A percentile compares a stretch with the other conserved stretches of the same genome.
Conservation (phyloP, 2,113 vertebrate genomes). For the Ciconia boyciana region DNA sequence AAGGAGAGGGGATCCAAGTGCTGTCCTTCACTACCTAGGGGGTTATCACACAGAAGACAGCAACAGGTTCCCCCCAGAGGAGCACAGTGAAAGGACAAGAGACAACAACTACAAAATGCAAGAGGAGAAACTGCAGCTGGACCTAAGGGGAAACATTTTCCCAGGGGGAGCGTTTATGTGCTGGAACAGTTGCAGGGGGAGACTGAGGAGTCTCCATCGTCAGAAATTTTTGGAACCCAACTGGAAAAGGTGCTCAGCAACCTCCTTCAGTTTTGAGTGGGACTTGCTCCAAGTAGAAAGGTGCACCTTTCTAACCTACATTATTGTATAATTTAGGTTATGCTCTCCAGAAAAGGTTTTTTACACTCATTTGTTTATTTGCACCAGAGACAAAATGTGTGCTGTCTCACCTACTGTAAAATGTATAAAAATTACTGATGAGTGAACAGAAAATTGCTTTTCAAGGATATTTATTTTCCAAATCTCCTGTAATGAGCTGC, state of each 20-base stretch:
- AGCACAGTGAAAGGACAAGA: background rate
- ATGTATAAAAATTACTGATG: background rate
- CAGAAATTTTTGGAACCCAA: background rate
- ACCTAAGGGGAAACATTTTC: background rate
- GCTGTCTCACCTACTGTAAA: background rate
- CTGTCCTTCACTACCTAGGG: background rate
- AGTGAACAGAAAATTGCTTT: background rate
- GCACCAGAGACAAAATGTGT: accelerated
- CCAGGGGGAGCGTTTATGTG: background rate
- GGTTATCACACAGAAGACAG: background rate
- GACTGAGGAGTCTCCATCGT: background rate
- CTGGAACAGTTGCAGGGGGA: background rate
- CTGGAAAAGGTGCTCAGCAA: background rate
- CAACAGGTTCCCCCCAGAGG: background rate
- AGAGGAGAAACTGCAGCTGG: background rate
- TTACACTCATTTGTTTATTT: background rate
- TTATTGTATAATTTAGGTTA: background rate
- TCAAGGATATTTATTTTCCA: background rate
- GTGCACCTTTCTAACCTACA: background rate
- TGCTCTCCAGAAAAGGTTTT: background rate
- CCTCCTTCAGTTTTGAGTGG: background rate
- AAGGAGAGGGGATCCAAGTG: background rate
- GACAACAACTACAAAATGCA: background rate
- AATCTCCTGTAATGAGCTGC: background rate
- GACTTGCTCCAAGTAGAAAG: background rate